Conservation (phyloP, 2,797 vertebrate genomes). For the Otolemur crassicaudatus region DNA sequence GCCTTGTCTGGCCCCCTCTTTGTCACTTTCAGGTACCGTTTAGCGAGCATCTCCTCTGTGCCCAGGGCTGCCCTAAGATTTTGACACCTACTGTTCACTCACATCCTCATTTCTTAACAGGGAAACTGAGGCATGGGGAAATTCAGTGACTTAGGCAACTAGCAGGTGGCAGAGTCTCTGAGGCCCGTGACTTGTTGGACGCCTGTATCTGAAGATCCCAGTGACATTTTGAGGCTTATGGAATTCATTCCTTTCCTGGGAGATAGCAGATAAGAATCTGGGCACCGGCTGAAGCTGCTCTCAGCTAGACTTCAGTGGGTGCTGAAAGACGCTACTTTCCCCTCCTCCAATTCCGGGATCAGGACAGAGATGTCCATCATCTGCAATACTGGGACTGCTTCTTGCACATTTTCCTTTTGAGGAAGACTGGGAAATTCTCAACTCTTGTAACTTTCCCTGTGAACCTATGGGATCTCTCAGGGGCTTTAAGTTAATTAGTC, state of each 20-base stretch:
- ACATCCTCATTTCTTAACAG: background rate
- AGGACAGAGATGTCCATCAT: constrained; percentile 74
- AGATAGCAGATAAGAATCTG: background rate
- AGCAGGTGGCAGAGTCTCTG: background rate
- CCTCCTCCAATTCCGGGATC: background rate
- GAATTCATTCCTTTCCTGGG: background rate
- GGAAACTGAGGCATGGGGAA: background rate
- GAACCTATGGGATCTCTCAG: constrained; percentile 69
- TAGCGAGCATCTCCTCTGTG: background rate
- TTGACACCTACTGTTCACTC: background rate
- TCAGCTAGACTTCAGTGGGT: background rate
- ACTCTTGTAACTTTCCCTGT: constrained; percentile 57
- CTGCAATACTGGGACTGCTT: constrained; percentile 60
- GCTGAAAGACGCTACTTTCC: background rate
- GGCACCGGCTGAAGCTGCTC: background rate
- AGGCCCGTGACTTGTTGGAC: background rate
- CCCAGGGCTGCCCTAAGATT: background rate
- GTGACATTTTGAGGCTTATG: background rate
- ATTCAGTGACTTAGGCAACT: background rate
- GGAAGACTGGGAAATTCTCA: constrained; percentile 69
- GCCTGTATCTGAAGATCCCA: background rate
- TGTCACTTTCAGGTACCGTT: background rate
- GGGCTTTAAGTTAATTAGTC: constrained; percentile 78
- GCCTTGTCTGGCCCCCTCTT: rapidly evolving
- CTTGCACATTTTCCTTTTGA: constrained; percentile 69